These are phyloP conservation scores for Polypterus senegalus DNA, from an alignment of 2,113 vertebrate species.

Conservation along the genomic window DNA sequence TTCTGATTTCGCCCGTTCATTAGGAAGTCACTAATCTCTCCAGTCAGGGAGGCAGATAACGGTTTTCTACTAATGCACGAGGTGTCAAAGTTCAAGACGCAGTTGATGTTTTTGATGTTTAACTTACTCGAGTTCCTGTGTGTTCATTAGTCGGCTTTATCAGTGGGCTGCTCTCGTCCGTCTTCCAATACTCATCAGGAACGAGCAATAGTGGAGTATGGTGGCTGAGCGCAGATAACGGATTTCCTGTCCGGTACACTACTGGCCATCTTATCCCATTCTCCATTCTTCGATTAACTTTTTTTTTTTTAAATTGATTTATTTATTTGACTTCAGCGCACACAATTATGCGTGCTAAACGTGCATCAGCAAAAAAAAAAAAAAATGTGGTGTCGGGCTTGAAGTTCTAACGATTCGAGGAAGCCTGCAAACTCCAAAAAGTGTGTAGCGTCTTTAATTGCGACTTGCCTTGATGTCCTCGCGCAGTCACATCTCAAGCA, in stretches of 20 bases:
- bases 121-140: constrained; percentile 66
- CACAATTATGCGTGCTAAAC: no score
- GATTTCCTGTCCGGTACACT: constrained; percentile 22
- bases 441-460: constrained; percentile 6
- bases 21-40: constrained; percentile 67
- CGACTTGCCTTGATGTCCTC: constrained; percentile 45
- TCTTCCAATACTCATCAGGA: constrained; percentile 61
- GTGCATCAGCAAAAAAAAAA: constrained; percentile 23
- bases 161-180: constrained; percentile 52
- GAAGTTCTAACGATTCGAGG: constrained; percentile 6
- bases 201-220: constrained; percentile 31
- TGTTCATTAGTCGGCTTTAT: constrained; percentile 73
- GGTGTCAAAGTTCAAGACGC: constrained; percentile 62
- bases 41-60: constrained; percentile 52
- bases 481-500: constrained; percentile 49
- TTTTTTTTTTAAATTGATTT: constrained; percentile 9
- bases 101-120: constrained; percentile 67
- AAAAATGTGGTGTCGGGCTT: background rate
- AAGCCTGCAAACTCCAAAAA: constrained; percentile 1
- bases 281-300: constrained; percentile 29
- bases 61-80: constrained; percentile 46
- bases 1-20: constrained; percentile 62
- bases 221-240: constrained; percentile 43
- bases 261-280: constrained; percentile 32
- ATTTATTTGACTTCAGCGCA: no score